Evolutionary conservation across 1,140 invertebrate genomes (phyloP).

Genomic region (Latrodectus geometricus): DNA sequence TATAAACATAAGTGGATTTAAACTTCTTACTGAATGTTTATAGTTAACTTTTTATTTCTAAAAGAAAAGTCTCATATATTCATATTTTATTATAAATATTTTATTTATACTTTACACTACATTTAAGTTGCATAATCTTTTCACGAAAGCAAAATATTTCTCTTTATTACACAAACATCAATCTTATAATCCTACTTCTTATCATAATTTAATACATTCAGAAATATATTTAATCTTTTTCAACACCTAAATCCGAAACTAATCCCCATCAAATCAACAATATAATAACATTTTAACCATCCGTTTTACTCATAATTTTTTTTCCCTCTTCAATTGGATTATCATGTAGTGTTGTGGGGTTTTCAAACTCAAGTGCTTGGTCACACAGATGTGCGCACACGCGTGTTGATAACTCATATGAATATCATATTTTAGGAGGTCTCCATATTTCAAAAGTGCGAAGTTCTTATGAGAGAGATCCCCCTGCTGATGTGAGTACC

Average conservation of each 20-base stretch:
- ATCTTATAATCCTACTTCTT: neutral
- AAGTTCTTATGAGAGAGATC: neutral
- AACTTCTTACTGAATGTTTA: neutral
- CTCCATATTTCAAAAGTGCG: conserved; percentile 5
- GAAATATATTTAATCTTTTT: neutral
- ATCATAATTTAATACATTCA: neutral
- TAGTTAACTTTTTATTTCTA: neutral
- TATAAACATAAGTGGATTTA: neutral
- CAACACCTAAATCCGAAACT: neutral
- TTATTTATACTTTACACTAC: neutral
- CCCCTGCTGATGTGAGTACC: conserved; percentile 14
- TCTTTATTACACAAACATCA: neutral
- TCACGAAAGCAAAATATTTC: neutral
- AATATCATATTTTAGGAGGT: conserved; percentile 4
- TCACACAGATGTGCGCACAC: conserved; percentile 14
- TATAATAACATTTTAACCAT: neutral
- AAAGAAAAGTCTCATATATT: neutral
- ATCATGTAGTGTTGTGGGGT: neutral
- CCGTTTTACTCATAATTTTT: neutral
- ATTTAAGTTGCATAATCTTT: neutral
- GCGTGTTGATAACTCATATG: neutral
- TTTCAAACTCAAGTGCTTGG: neutral
- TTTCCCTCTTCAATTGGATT: neutral
- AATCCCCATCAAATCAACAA: neutral
- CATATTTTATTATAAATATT: neutral